Conservation (phyloP, 1,140 invertebrate genomes). For the Cotesia typhae region DNA sequence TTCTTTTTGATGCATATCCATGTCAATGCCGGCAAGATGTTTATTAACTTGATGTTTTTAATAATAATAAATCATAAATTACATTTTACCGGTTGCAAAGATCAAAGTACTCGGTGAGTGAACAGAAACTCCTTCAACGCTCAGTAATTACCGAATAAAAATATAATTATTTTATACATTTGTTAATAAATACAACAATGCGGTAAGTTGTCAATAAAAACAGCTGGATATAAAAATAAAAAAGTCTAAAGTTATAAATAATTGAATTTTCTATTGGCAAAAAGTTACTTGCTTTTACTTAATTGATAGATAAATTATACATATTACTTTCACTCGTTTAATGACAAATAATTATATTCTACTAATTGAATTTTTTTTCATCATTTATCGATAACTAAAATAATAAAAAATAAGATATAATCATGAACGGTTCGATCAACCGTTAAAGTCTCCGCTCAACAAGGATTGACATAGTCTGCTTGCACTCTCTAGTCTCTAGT, state of each 20-base stretch:
- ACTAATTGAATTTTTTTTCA: conserved; percentile 1
- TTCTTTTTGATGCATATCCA: conserved; percentile 5
- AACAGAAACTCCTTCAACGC: background rate
- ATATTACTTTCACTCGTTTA: too few species aligned
- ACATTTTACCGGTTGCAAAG: conserved; percentile 14
- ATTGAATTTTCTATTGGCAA: conserved; percentile 7
- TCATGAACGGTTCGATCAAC: conserved; percentile 45
- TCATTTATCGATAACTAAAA: background rate
- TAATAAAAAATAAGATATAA: conserved; percentile 4
- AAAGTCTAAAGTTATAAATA: background rate
- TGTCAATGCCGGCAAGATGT: conserved; percentile 17
- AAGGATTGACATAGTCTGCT: background rate
- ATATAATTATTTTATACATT: background rate
- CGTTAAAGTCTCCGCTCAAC: conserved; percentile 51
- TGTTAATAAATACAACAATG: background rate
- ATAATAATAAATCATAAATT: background rate
- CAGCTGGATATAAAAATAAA: background rate
- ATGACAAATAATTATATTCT: background rate
- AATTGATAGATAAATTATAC: too few species aligned
- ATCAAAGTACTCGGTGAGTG: conserved; percentile 7
- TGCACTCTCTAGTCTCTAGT: too few species aligned
- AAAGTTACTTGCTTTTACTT: background rate
- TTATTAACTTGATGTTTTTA: background rate
- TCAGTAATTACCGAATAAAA: background rate
- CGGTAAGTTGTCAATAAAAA: background rate